Evolutionary conservation across 2,113 vertebrate species (phyloP), one percentile per base, ranked within the genome.

Genomic region (Odocoileus virginianus): DNA sequence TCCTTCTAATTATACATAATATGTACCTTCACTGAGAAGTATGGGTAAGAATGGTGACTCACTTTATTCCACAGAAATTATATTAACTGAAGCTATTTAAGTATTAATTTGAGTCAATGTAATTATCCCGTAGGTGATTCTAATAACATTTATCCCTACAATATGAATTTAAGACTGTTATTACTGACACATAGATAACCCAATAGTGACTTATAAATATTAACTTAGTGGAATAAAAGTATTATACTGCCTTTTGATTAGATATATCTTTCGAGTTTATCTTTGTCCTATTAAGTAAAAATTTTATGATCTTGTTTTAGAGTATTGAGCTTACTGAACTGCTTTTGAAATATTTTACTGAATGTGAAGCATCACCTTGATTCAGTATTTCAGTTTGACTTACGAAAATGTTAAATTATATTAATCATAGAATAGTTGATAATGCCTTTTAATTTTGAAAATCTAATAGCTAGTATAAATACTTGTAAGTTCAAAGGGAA

Each of bases 201-300:
- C 96, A 97, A 89, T 87, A 76, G 52, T 95, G 83, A 85, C 78
- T 98, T 97, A 94, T 93, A 98, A 98, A 98, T 96, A 94, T 96
- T 96, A 98, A 95, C 50, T 92, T 97, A 97, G 95, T 95, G 95
- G 94, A 97, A 89, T 23, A 95, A 93, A 92, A 87, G 10, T 96
- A 82, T 4, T 95, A 95, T 76, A 91, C 45, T 78, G 79, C 78
- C 2, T 23, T 83, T 93, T 87, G 96, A 98, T 93, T 97, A 50
- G 88, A 23, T 97, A 71, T 91, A 58, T 14, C 92, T 97, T 97
- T 95, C 71, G 64, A 95, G 60, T 95, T 27, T 84, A 96, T 97
- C 85, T 98, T 98, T 84, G 89, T 95, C 97, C 90, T 92, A 95
- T 95, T 98, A 95, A 96, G 93, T 97, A 86, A 92, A 92, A 97